Conservation (phyloP, 2,888 invertebrate species). For the Agrochola macilenta region DNA sequence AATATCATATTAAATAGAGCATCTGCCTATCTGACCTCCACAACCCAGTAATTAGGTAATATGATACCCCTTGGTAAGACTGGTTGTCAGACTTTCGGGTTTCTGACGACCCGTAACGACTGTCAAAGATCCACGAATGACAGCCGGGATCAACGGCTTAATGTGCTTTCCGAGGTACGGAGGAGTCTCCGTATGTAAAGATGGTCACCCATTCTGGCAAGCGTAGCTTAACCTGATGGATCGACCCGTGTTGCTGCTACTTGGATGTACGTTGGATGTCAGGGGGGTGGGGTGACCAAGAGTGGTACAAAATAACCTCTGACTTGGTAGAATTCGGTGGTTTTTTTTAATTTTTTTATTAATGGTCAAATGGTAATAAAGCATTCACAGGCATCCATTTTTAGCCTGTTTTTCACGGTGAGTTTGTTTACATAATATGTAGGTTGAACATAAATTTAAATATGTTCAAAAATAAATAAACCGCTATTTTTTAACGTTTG, state of each 20-base stretch:
- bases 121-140: neutral
- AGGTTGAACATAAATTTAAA: neutral
- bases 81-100: no score
- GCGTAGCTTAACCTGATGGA: neutral
- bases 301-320: neutral
- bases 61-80: no score
- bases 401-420: neutral
- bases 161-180: neutral
- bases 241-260: neutral
- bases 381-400: neutral
- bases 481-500: neutral
- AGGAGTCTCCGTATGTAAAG: neutral
- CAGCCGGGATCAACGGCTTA: neutral
- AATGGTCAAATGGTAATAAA: neutral
- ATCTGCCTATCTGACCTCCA: no score
- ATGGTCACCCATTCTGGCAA: neutral
- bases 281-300: constrained; percentile 2
- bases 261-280: no score
- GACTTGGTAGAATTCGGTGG: neutral
- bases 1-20: no score
- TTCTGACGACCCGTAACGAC: no score
- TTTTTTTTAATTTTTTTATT: no score
- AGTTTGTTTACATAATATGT: no score
- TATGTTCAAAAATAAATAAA: neutral
- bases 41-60: no score